Conservation (phyloP, 1,140 invertebrate genomes). For the Zeugodacus cucurbitae region DNA sequence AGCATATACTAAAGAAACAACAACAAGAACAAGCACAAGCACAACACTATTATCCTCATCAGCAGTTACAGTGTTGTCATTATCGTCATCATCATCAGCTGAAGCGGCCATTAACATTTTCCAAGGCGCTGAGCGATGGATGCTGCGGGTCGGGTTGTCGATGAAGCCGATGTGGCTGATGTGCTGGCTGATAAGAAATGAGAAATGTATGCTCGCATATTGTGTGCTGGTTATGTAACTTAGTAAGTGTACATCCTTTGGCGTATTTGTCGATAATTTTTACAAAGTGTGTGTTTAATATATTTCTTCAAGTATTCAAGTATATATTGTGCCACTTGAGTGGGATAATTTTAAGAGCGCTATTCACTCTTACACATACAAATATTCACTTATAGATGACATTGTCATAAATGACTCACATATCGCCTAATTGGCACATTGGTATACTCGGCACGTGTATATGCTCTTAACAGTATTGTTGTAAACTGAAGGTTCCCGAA, state of each 20-base stretch:
- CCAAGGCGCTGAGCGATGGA: not conserved
- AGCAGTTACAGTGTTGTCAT: not conserved
- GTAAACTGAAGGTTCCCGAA: too few relatives aligned
- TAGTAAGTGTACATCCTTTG: not conserved
- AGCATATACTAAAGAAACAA: not conserved
- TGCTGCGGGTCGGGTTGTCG: not conserved
- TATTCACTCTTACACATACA: not conserved
- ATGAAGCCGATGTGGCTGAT: not conserved
- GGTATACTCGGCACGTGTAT: too few relatives aligned
- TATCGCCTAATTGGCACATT: not conserved
- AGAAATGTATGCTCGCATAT: not conserved
- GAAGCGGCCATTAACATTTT: not conserved
- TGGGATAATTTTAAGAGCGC: not conserved
- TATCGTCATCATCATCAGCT: not conserved
- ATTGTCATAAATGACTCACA: not conserved
- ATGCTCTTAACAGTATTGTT: too few relatives aligned
- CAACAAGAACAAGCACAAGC: too few relatives aligned
- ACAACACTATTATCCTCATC: not conserved
- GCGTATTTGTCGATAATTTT: not conserved
- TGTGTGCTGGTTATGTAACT: not conserved
- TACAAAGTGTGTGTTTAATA: not conserved
- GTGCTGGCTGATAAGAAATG: not conserved
- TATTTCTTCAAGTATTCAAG: not conserved
- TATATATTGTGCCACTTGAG: not conserved
- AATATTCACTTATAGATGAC: not conserved